Base-by-base conservation (phyloP, 2,888 invertebrate species). In the Heliothis peltigera region DNA sequence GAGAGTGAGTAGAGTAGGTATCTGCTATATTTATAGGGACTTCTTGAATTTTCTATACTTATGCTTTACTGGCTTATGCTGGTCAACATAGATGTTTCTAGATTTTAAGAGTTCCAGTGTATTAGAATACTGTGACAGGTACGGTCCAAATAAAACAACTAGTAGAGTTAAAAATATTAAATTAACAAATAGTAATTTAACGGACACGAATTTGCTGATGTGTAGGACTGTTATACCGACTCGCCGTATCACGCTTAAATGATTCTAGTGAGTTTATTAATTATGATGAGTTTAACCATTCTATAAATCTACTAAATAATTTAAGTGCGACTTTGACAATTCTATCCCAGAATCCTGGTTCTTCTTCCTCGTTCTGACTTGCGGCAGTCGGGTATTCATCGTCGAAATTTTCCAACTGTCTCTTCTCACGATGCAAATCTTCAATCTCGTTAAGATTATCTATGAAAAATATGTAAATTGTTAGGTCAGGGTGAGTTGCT, bases 291-390 rank as follows among this genome's bases (percentile, higher is more conserved):
- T 95, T 95, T 39, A 95, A 80, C 95, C 95, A 95, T 81, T 94
- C 92, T 59, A 95, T 82, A 75, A 95, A 94, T 82, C 79, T 87
- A 72, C 87, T 92, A 46, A 95, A 92, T 68, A 95, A 71, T 79
- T 91, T 94, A 17, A 95, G 75, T 19, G 95, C 94, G 60, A 93
- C 89, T 87, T 89, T 92, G 18, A 95, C 90, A 12, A 95, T 87
- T 81, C 88, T 86, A 66, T 93, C 92, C 95, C 95, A 95, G 78
- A 95, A 94, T 17, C 94, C 87, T 7, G 90, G 83, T 68, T 95
- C 92, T 28, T 94, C 92, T 77, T 89, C 86, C 19, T 84, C 84
- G n/a, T 89, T 86, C 70, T 89, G 88, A 49, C 77, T 86, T 32
- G 83, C 64, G 6, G 84, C 75, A 39, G 87, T 80, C 17, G 89